Evolutionary conservation across 2,113 vertebrate species (phyloP).

Genomic region (Syngnathus typhle): DNA sequence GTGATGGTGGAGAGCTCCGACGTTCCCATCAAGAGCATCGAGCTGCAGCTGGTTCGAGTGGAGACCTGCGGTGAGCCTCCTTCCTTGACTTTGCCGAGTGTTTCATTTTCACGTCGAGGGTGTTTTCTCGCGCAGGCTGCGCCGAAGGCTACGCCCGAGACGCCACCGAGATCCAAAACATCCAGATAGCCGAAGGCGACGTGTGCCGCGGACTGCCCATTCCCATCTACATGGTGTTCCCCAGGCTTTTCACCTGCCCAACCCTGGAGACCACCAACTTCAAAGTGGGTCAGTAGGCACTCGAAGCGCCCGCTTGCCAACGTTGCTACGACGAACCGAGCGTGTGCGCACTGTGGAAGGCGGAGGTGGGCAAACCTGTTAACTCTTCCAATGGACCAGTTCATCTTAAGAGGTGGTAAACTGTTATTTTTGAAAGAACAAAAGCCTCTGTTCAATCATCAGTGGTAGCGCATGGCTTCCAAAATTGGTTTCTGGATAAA

Average conservation of each 20-base stretch:
- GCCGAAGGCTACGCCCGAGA: constrained; percentile 94
- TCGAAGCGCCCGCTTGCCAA: background rate
- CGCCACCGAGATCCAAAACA: constrained; percentile 96
- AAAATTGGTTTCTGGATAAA: background rate
- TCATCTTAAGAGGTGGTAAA: too few relatives aligned
- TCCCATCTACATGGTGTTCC: constrained; percentile 95
- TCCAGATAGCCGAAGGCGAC: constrained; percentile 94
- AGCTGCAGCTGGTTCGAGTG: constrained; percentile 91
- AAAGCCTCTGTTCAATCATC: too few relatives aligned
- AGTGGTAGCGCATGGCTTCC: too few relatives aligned
- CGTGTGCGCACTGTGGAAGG: too few relatives aligned
- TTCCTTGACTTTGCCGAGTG: too few relatives aligned
- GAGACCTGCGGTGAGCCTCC: constrained; percentile 87
- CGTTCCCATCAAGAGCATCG: constrained; percentile 84
- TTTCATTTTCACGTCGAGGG: too few relatives aligned
- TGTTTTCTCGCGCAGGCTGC: constrained; percentile 72
- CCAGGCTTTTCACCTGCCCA: constrained; percentile 91
- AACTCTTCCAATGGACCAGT: too few relatives aligned
- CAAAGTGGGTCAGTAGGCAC: constrained; percentile 82
- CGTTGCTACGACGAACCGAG: too few relatives aligned
- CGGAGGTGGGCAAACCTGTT: too few relatives aligned
- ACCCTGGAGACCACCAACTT: constrained; percentile 97
- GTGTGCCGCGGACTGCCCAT: constrained; percentile 82
- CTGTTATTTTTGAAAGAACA: too few relatives aligned
- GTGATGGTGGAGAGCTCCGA: constrained; percentile 85